Conservation (phyloP, 2,113 vertebrate species). For the Arenaria interpres region DNA sequence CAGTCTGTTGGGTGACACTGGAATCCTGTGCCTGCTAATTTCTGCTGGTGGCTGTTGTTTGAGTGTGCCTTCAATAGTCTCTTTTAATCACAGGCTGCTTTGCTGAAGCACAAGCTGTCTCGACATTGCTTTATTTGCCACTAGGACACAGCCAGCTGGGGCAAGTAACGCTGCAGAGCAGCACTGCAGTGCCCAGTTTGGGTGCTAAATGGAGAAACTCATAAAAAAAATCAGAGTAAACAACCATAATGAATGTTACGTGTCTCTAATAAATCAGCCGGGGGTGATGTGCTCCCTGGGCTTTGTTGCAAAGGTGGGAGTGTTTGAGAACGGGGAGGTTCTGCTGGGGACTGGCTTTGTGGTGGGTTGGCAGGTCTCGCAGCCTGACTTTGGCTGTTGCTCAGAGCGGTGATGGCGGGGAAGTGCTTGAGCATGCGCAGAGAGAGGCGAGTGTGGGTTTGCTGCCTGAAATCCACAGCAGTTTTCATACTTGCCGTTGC, state of each 20-base stretch:
- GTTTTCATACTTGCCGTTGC: conserved; percentile 6
- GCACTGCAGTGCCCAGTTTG: neutral
- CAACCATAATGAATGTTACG: neutral
- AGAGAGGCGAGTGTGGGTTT: neutral
- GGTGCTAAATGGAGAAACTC: neutral
- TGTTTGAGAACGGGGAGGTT: neutral
- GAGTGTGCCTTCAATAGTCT: neutral
- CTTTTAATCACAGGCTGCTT: neutral
- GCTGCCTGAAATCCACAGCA: neutral
- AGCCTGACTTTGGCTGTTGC: neutral
- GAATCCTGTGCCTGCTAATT: neutral
- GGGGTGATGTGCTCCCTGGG: neutral
- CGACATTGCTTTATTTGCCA: neutral
- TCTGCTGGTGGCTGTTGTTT: neutral
- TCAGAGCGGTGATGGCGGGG: neutral
- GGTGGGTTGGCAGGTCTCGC: neutral
- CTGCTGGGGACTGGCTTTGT: neutral
- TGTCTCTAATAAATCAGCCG: neutral
- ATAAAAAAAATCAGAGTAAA: neutral
- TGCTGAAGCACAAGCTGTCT: neutral
- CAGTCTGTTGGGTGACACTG: neutral
- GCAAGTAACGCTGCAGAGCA: neutral
- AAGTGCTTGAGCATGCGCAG: neutral
- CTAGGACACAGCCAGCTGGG: neutral
- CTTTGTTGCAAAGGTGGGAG: neutral